A percentile compares a stretch with the other conserved stretches of the same genome.
Evolutionary conservation across 2,888 invertebrate genomes (phyloP).

Genomic region (Dusona sp.): DNA sequence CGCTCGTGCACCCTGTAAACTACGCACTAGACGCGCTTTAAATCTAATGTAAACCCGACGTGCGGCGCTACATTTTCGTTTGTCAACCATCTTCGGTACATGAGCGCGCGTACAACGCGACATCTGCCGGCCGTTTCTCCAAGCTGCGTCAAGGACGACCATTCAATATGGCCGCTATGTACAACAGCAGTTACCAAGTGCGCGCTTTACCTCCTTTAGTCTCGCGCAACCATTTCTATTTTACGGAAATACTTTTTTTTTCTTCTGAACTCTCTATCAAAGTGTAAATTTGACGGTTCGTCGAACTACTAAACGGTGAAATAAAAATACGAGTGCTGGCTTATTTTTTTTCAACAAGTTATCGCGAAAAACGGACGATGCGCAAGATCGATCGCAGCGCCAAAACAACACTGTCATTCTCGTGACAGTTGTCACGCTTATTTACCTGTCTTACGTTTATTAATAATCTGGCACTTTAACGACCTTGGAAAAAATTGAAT

Average conservation of each 20-base stretch:
- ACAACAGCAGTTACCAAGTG: constrained; percentile 4
- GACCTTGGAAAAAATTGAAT: not conserved
- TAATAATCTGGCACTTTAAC: not conserved
- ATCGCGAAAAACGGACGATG: constrained; percentile 18
- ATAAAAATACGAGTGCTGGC: not conserved
- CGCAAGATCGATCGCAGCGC: constrained; percentile 66
- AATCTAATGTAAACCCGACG: constrained; percentile 83
- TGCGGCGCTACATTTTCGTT: constrained; percentile 84
- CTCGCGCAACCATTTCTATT: not conserved
- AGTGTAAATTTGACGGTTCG: not conserved
- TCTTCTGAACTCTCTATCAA: not conserved
- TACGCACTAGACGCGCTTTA: constrained; percentile 81
- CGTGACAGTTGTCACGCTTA: constrained; percentile 72
- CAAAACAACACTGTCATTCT: constrained; percentile 68
- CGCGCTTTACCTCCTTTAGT: not conserved
- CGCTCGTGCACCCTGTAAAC: constrained; percentile 77
- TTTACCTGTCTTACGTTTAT: constrained; percentile 4
- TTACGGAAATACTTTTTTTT: not conserved
- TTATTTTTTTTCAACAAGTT: not conserved
- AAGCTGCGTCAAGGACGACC: constrained; percentile 61
- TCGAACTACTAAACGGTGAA: not conserved
- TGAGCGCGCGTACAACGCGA: constrained; percentile 73
- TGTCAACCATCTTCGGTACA: constrained; percentile 82
- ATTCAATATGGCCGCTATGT: constrained; percentile 44
- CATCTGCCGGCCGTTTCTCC: constrained; percentile 73